Base-by-base conservation (phyloP, 2,113 vertebrate species). In the Hymenochirus boettgeri region DNA sequence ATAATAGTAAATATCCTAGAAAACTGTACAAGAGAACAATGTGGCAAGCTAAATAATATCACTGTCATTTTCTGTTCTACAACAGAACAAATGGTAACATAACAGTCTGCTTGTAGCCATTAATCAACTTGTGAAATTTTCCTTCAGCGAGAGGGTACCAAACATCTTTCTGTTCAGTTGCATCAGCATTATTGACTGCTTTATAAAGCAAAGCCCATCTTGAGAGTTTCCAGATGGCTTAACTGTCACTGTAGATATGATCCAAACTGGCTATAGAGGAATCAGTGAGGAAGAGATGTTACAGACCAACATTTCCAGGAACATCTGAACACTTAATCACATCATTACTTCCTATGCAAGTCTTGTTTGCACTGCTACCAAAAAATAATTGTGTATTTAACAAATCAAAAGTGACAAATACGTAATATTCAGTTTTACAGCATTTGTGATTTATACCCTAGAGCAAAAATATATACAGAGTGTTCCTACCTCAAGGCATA, bases 211-310 rank as follows among this genome's bases (percentile, higher is more conserved):
- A 73, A 60, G 24, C 13, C 61, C n/a, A 73, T 35, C 54, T 8
- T 5, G 21, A 57, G 18, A 51, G 56, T 65, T 69, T 70, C 29
- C 62, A 74, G 23, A 29, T 71, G 59, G 11, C 62, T 62, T 66
- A 71, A 67, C 31, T 72, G 57, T 62, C 65, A 56, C 18, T 71
- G 64, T 2, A 67, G 52, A 75, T 61, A 65, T 33, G 22, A 39
- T 51, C 24, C 33, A 66, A 54, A 24, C 46, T 57, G 62, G 2
- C 70, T 71, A 45, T 55, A 13, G 27, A 67, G 48, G 29, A 57
- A 75, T 1, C 18, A 45, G 2, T 53, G 12, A 61, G 46, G 45
- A 65, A 46, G 72, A 61, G 19, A 27, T 15, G 46, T 42, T 24
- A 45, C 65, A 52, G 18, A 24, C 62, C 6, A 19, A 23, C 10